Evolutionary conservation across 1,140 invertebrate genomes (phyloP).

Genomic region (Apis laboriosa): DNA sequence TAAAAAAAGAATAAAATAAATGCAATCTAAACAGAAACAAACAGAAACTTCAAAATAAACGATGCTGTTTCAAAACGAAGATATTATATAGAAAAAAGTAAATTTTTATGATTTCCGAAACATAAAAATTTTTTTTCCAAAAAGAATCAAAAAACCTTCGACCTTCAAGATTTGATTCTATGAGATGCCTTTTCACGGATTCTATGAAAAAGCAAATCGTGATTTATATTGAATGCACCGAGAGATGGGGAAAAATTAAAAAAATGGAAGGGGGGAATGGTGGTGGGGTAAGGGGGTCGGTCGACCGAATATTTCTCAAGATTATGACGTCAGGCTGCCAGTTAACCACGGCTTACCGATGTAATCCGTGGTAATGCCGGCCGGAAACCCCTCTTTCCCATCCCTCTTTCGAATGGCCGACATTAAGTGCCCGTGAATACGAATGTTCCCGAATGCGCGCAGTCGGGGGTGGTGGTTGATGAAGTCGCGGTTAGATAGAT

Average conservation of each 20-base stretch:
- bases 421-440: conserved; percentile 36
- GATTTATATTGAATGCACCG: not conserved
- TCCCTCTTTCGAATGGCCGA: conserved; percentile 14
- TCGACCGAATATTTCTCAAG: conserved; percentile 77
- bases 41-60: too few species aligned
- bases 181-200: too few species aligned
- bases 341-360: conserved; percentile 76
- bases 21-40: too few species aligned
- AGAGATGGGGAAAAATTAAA: conserved; percentile 7
- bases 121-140: too few species aligned
- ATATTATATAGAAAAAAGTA: too few species aligned
- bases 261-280: not conserved
- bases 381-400: conserved; percentile 2
- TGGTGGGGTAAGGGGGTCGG: conserved; percentile 51
- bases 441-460: not conserved
- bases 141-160: too few species aligned
- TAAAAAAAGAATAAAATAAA: too few species aligned
- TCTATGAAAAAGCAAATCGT: too few species aligned
- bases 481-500: not conserved
- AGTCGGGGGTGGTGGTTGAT: not conserved
- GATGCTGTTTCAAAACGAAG: too few species aligned
- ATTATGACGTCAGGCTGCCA: conserved; percentile 80
- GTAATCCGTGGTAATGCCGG: conserved; percentile 79
- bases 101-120: too few species aligned
- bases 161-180: too few species aligned